phyloP scores from a whole-genome alignment of 2,888 invertebrate species.

The Orthonevra nobilis region DNA sequence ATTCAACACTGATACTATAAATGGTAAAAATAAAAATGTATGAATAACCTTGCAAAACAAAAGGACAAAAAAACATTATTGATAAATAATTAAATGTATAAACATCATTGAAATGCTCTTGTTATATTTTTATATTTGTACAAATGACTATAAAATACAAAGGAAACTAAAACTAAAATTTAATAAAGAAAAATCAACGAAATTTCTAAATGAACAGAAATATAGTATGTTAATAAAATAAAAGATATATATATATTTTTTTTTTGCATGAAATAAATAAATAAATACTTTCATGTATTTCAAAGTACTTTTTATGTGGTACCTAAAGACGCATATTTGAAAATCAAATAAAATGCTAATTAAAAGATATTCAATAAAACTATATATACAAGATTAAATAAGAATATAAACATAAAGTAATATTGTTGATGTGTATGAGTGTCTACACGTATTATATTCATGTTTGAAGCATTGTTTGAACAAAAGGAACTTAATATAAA shows the following conservation, averaged over 20 bases:
- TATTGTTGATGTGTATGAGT: slow-evolving; percentile 49
- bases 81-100: slow-evolving; percentile 18
- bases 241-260: slow-evolving; percentile 72
- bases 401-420: slow-evolving; percentile 37
- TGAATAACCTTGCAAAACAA: too few relatives aligned
- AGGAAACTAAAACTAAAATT: slow-evolving; percentile 21
- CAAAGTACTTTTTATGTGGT: slow-evolving; percentile 62
- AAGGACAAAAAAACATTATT: too few relatives aligned
- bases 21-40: slow-evolving; percentile 44
- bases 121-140: slow-evolving; percentile 71
- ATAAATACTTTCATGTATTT: slow-evolving; percentile 51
- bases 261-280: slow-evolving; percentile 29
- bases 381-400: slow-evolving; percentile 20
- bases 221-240: too few relatives aligned
- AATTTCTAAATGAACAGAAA: too few relatives aligned
- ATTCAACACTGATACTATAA: slow-evolving; percentile 39
- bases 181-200: slow-evolving; percentile 49
- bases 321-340: slow-evolving; percentile 50
- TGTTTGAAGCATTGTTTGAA: slow-evolving; percentile 49
- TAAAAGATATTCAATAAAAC: slow-evolving; percentile 23
- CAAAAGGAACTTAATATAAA: slow-evolving; percentile 10
- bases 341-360: slow-evolving; percentile 65
- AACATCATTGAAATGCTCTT: slow-evolving; percentile 57
- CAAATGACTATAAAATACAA: slow-evolving; percentile 59
- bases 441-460: slow-evolving; percentile 53